A percentile compares a stretch with the other conserved stretches of the same genome.
These are phyloP conservation scores for Hyposmocoma kahamanoa DNA, from an alignment of 1,140 invertebrate genomes.

Conservation along the genomic window DNA sequence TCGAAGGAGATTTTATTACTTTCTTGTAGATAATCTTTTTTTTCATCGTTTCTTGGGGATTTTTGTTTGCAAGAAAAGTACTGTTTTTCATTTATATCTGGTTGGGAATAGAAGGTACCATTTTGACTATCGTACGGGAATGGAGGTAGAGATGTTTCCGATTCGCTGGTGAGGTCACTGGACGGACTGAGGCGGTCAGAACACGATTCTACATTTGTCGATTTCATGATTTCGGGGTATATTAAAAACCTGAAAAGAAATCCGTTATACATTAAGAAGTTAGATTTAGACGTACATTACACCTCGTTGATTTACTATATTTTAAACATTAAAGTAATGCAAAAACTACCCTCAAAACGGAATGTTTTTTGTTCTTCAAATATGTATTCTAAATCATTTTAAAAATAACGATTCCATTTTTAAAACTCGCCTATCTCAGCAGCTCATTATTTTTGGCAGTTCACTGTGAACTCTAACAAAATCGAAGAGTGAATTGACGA, in stretches of 20 bases:
- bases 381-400: no score
- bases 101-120: constrained; percentile 37
- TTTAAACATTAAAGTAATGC: no score
- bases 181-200: constrained; percentile 57
- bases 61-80: constrained; percentile 56
- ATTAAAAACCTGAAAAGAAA: background rate
- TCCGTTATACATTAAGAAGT: no score
- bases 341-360: no score
- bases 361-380: no score
- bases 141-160: constrained; percentile 55
- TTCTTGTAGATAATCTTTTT: constrained; percentile 51
- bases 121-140: constrained; percentile 56
- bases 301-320: no score
- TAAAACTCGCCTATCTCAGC: no score
- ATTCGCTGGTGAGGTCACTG: constrained; percentile 56
- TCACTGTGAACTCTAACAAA: no score
- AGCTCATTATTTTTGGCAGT: no score
- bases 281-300: no score
- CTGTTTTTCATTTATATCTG: constrained; percentile 47
- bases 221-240: constrained; percentile 45
- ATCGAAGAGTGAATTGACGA: no score
- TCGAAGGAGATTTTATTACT: constrained; percentile 54
- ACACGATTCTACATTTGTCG: constrained; percentile 57
- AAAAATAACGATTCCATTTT: no score
- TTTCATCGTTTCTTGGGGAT: constrained; percentile 35